phyloP scores from a whole-genome alignment of 2,888 invertebrate species.

The Acleris cristana region DNA sequence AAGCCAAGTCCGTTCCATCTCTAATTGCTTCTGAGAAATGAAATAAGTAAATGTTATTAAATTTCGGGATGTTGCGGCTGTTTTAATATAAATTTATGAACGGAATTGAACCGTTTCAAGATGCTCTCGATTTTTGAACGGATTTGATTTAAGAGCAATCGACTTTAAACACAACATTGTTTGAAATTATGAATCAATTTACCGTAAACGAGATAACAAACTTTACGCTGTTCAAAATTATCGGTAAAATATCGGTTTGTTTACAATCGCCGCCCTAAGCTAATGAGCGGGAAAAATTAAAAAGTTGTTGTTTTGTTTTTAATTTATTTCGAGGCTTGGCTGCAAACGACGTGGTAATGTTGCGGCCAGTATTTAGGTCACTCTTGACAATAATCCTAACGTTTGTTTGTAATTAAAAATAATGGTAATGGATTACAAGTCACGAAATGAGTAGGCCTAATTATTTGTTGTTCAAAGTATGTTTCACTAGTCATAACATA shows the following conservation, averaged over 20 bases:
- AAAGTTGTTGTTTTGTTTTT: constrained; percentile 26
- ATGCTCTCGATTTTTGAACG: constrained; percentile 1
- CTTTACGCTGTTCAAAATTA: constrained; percentile 16
- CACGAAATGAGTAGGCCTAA: constrained; percentile 25
- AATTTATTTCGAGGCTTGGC: constrained; percentile 33
- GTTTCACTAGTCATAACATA: not conserved
- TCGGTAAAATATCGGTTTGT: constrained; percentile 55
- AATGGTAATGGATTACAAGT: constrained; percentile 30
- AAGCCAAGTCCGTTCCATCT: constrained; percentile 57
- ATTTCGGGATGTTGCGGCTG: constrained; percentile 36
- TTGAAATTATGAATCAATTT: constrained; percentile 11
- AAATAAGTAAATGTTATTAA: constrained; percentile 42
- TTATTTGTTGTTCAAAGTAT: constrained; percentile 1
- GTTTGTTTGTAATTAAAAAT: constrained; percentile 19
- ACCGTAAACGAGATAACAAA: constrained; percentile 15
- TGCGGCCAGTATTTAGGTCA: constrained; percentile 30
- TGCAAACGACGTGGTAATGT: constrained; percentile 18
- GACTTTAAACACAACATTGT: constrained; percentile 12
- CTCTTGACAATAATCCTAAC: constrained; percentile 27
- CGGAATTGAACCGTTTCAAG: constrained; percentile 16
- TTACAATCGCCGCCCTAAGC: constrained; percentile 54
- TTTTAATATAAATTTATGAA: constrained; percentile 30
- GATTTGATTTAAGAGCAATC: constrained; percentile 23
- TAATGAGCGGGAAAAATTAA: constrained; percentile 46
- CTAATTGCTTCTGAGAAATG: constrained; percentile 64